These are phyloP conservation scores for Prionailurus viverrinus DNA, from an alignment of 2,113 vertebrate genomes.

Conservation along the genomic window DNA sequence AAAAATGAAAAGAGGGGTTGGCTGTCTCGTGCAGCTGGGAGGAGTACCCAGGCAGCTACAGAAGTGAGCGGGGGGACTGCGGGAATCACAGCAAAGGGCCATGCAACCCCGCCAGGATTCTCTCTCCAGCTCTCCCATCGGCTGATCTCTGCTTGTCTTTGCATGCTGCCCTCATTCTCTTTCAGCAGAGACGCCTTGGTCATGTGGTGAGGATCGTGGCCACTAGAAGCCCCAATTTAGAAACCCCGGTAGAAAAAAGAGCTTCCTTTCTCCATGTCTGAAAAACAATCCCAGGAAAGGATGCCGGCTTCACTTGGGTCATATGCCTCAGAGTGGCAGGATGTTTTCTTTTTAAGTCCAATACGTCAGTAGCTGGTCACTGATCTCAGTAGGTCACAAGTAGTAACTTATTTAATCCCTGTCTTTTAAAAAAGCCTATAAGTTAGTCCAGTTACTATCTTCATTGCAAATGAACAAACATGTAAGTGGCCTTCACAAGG, in stretches of 20 bases:
- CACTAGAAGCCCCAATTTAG: constrained; percentile 10
- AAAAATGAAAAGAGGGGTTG: not conserved
- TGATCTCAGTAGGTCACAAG: not conserved
- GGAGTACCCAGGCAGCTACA: not conserved
- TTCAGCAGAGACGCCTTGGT: not conserved
- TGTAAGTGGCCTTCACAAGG: not conserved
- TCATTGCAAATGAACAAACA: not conserved
- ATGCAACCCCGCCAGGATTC: not conserved
- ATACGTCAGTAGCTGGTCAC: not conserved
- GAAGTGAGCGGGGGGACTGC: not conserved
- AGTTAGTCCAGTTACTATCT: not conserved
- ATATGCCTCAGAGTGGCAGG: not conserved
- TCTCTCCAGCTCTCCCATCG: not conserved
- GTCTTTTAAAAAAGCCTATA: not conserved
- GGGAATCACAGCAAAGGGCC: not conserved
- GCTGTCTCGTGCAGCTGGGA: not conserved
- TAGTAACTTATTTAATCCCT: constrained; percentile 19
- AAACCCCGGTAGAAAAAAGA: constrained; percentile 39
- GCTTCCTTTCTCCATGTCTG: constrained; percentile 25
- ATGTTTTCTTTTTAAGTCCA: constrained; percentile 51
- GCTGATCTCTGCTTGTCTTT: not conserved
- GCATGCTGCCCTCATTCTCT: not conserved
- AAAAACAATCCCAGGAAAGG: constrained; percentile 45
- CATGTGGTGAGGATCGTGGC: not conserved
- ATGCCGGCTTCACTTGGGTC: not conserved